Conservation (phyloP, 2,113 vertebrate genomes). For the Takifugu flavidus region DNA sequence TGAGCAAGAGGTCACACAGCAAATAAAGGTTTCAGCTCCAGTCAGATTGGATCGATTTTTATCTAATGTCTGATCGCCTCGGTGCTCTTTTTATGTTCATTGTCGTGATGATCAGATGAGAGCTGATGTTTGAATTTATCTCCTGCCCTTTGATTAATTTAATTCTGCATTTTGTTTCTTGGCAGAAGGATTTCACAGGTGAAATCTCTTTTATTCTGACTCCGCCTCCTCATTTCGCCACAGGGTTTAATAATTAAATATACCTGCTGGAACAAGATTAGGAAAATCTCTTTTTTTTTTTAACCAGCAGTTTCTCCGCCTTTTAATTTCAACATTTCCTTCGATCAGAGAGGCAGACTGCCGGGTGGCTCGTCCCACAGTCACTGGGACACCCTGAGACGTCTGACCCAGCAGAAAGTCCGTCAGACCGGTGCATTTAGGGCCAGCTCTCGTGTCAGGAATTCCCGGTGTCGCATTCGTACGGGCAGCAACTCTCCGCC, state of each 20-base stretch:
- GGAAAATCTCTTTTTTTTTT: not conserved
- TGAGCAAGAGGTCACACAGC: constrained; percentile 58
- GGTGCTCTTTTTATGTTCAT: no score
- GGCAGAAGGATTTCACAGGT: not conserved
- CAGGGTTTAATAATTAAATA: no score
- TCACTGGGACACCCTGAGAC: constrained; percentile 55
- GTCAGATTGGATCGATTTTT: no score
- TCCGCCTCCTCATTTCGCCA: no score
- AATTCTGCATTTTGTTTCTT: constrained; percentile 2
- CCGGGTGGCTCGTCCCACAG: constrained; percentile 29
- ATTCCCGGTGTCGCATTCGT: not conserved
- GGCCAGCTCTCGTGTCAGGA: not conserved
- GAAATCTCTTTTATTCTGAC: not conserved
- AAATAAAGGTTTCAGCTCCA: no score
- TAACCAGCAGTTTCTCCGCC: not conserved
- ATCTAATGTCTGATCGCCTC: no score
- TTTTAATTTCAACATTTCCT: not conserved
- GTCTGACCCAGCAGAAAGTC: constrained; percentile 36
- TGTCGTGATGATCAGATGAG: not conserved
- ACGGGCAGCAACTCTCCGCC: constrained; percentile 30
- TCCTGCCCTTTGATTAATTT: constrained; percentile 35
- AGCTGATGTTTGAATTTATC: constrained; percentile 43
- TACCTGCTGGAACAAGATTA: not conserved
- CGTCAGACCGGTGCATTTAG: constrained; percentile 1
- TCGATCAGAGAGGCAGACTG: constrained; percentile 8